Evolutionary conservation across 2,113 vertebrate genomes (phyloP), one percentile per base, ranked within the genome.

Genomic region (Carollia perspicillata): DNA sequence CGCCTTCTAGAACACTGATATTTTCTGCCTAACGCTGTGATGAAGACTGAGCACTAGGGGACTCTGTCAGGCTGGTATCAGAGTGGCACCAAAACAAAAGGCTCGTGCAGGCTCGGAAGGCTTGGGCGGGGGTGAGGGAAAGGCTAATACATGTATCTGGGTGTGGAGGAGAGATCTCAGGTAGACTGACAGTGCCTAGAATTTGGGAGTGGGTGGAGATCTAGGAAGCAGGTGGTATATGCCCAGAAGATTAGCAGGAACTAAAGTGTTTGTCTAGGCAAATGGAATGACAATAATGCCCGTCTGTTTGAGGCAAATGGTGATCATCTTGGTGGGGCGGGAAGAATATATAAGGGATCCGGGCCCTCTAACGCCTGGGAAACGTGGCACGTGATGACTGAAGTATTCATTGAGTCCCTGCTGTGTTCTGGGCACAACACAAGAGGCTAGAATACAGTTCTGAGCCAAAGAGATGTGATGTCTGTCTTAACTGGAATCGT

Each of bases 141-240:
- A 11, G 8, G 40, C 3, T 40, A 44, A 47, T n/a, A 35, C 1
- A 10, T 28, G 2, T 30, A 8, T 49, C n/a, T 6, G 0, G 28
- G 51, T 3, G 3, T 18, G 20, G 35, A 77, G 28, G 5, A 84
- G 13, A 53, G 49, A 11, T n/a, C 47, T 84, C 40, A 60, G 5
- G 58, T 53, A 63, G 47, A 12, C n/a, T 23, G 69, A 40, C 0
- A 3, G 28, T 66, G 84, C 63, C 26, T 33, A 80, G 55, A 66
- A 33, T 18, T 72, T 22, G 35, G 53, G 63, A 66, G 2, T 30
- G 8, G 2, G 7, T 51, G 3, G 22, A 33, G 30, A 77, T 4
- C 6, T 33, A 53, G 40, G 23, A 60, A 78, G 33, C 14, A n/a
- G 2, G 14, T 12, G 23, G n/a, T 17, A 23, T 49, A 11, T 23